Conservation (phyloP, 2,113 vertebrate species). For the Petroica traversi region DNA sequence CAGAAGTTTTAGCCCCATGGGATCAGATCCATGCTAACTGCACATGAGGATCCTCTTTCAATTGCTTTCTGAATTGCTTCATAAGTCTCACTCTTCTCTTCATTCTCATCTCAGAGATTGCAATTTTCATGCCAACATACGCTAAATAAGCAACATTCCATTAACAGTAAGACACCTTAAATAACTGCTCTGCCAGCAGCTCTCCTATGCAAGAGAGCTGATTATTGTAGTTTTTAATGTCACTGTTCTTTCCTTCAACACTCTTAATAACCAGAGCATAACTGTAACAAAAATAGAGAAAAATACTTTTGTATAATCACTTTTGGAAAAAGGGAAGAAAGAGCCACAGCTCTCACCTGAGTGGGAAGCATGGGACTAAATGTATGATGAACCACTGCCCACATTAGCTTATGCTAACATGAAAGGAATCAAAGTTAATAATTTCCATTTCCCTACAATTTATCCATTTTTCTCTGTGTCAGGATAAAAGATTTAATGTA, state of each 20-base stretch:
- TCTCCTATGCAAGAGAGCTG: not conserved
- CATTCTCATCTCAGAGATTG: not conserved
- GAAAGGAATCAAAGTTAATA: not conserved
- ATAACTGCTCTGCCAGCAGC: not conserved
- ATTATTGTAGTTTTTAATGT: not conserved
- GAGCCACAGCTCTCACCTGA: not conserved
- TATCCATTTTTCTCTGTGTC: not conserved
- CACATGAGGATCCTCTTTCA: not conserved
- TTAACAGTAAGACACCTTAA: not conserved
- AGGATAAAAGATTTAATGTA: not conserved
- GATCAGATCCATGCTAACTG: not conserved
- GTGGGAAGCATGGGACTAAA: not conserved
- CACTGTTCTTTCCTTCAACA: not conserved
- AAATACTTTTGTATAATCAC: not conserved
- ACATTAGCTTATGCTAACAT: not conserved
- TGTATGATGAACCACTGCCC: not conserved
- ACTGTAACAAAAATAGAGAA: not conserved
- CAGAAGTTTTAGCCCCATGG: conserved; percentile 12
- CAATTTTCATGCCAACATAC: not conserved
- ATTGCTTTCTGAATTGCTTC: not conserved
- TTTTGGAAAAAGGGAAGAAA: not conserved
- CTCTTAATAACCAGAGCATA: not conserved
- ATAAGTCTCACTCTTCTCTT: not conserved
- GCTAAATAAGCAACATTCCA: not conserved
- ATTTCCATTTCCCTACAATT: not conserved